Evolutionary conservation across 2,888 invertebrate genomes (phyloP).

Genomic region (Amphipoea lucens): DNA sequence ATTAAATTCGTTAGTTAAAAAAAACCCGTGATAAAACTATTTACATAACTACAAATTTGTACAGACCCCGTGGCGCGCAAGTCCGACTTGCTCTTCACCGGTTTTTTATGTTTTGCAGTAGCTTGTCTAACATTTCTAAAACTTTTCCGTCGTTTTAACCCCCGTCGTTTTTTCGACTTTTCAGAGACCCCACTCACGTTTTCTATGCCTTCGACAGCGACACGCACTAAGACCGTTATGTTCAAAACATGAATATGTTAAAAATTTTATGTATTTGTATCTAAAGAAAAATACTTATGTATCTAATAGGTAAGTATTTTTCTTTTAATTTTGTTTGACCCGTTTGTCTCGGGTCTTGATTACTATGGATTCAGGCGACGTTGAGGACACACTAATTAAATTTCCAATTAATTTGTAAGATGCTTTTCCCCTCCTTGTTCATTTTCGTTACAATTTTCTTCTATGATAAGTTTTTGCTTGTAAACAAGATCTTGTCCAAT

Average conservation of each 20-base stretch:
- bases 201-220: constrained; percentile 5
- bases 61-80: too few species aligned
- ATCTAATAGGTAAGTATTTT: not conserved
- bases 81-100: too few species aligned
- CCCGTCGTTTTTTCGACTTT: constrained; percentile 7
- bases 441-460: constrained; percentile 3
- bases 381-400: constrained; percentile 29
- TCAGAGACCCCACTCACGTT: constrained; percentile 28
- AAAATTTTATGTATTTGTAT: not conserved
- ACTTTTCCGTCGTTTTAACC: constrained; percentile 12
- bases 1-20: too few species aligned
- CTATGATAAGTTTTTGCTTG: constrained; percentile 5
- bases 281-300: not conserved
- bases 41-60: too few species aligned
- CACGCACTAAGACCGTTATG: constrained; percentile 9
- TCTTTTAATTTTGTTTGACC: not conserved
- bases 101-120: constrained; percentile 14
- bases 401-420: constrained; percentile 33
- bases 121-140: constrained; percentile 29
- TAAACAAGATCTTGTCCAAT: constrained; percentile 12
- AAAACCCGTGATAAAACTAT: too few species aligned
- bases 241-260: constrained; percentile 1
- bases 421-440: not conserved
- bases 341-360: not conserved
- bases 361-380: not conserved